Evolutionary conservation across 2,113 vertebrate species (phyloP), one percentile per base, ranked within the genome.

Genomic region (Etia nguti): DNA sequence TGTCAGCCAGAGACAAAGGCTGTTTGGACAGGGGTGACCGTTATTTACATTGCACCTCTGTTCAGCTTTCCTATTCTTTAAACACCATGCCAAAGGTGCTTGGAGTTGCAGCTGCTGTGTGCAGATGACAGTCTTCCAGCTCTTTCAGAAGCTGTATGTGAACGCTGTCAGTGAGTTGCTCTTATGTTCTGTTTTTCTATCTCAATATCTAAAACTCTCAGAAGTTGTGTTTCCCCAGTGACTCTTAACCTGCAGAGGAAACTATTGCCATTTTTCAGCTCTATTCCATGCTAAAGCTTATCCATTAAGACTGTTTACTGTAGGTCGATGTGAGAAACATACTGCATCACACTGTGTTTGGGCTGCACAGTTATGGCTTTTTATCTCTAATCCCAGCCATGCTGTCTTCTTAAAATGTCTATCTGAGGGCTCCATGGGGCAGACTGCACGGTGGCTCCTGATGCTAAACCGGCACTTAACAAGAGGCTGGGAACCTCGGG

Each of bases 391-490:
- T 93, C 86, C 89, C 84, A 86, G 62, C 81, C 60, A 86, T 59
- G 79, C 70, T 75, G 68, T 84, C 70, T 85, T 79, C 86, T 93
- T 91, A 85, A 93, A 92, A 91, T 60, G 80, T 89, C 92, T 85
- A 77, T 88, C 88, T 89, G 81, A 86, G 91, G 86, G 36, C 68
- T 92, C 87, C 26, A 12, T 24, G 83, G 86, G 83, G 81, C 80
- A 84, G 86, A 52, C 80, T 83, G 59, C 83, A 81, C 46, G 65
- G 84, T 87, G 87, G 79, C 86, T 89, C 83, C 56, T 87, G 68
- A 90, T 90, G 75, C 88, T 93, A 85, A 91, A 93, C 65, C 50
- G 18, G 83, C 88, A 92, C 91, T 94, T 93, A 95, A 86, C 82
- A 79, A 87, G 81, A 85, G 60, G 77, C 77, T 22, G 55, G 77